Evolutionary conservation across 2,113 vertebrate species (phyloP), one percentile per base, ranked within the genome.

Genomic region (Sciurus niger): DNA sequence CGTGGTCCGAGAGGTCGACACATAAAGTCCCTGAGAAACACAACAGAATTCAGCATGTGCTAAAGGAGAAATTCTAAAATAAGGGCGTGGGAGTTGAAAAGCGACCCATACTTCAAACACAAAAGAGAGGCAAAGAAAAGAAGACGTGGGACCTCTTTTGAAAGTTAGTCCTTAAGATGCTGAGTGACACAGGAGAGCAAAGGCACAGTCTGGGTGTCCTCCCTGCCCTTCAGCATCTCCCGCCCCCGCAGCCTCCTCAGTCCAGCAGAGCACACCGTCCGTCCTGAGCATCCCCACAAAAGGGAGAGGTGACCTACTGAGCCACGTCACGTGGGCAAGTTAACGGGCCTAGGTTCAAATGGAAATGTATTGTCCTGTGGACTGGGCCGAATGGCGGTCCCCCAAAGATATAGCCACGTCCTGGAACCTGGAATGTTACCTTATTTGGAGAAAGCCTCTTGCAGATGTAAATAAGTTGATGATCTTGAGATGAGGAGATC

Each of bases 171-270:
- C 37, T 12, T 6, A 65, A n/a, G 60, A 58, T 16, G 6, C 3
- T 1, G 22, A 88, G 67, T 73, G 30, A 48, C 17, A 43, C 18
- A 48, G 17, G 20, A 30, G 58, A 55, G 70, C 53, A 53, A 14
- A 13, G 7, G 1, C 14, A n/a, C 20, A 0, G 5, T n/a, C 70
- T 34, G 51, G 34, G 22, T 1, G 3, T 25, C n/a, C 16, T 46
- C 58, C 43, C 13, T 6, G 30, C 9, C 6, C 4, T 13, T 22
- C n/a, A 55, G 68, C 11, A 0, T 46, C 46, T 72, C 22, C 5
- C 25, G 46, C 55, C 60, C 16, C 9, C 24, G 84, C 51, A 48
- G 76, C 16, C 34, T 93, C 51, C 76, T 93, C 43, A 20, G n/a
- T 11, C 11, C 48, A 40, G 20, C 13, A 17, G 68, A 30, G 40